Conservation (phyloP, 1,140 invertebrate species). For the Yoshiicerus persimilis region DNA sequence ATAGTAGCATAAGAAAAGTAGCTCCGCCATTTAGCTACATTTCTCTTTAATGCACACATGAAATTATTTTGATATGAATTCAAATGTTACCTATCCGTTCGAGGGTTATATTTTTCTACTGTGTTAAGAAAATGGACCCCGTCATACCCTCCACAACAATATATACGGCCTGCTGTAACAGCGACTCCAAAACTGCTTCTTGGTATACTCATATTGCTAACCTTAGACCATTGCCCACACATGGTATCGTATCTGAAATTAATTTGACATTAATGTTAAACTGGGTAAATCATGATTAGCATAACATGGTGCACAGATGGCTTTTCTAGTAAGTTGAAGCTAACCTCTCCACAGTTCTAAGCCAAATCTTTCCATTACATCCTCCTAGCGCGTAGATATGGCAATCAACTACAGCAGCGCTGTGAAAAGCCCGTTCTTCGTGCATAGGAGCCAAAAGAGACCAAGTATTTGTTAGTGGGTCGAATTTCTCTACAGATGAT, state of each 20-base stretch:
- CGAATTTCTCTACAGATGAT: conserved; percentile 49
- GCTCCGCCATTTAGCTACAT: too few species aligned
- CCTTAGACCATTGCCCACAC: conserved; percentile 52
- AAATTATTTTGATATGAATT: neutral
- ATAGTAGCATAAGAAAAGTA: neutral
- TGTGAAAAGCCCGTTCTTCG: conserved; percentile 51
- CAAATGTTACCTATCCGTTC: conserved; percentile 55
- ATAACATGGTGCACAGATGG: neutral
- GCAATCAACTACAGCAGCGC: conserved; percentile 51
- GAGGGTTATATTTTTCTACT: conserved; percentile 57
- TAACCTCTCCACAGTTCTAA: conserved; percentile 52
- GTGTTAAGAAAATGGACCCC: conserved; percentile 57
- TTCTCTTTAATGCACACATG: too few species aligned
- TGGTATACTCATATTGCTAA: conserved; percentile 52
- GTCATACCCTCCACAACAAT: conserved; percentile 59
- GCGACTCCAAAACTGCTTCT: conserved; percentile 53
- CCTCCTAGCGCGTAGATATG: conserved; percentile 52
- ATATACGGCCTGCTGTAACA: conserved; percentile 55
- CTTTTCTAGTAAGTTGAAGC: conserved; percentile 34
- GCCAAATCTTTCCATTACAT: conserved; percentile 51
- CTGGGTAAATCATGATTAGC: neutral
- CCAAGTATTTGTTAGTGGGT: conserved; percentile 49
- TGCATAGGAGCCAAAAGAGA: conserved; percentile 50
- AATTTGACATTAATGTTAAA: neutral
- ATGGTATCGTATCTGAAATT: conserved; percentile 50